A percentile compares a stretch with the other conserved stretches of the same genome.
These are phyloP conservation scores for Bos taurus DNA, from an alignment of 2,113 vertebrate species.

Conservation along the genomic window DNA sequence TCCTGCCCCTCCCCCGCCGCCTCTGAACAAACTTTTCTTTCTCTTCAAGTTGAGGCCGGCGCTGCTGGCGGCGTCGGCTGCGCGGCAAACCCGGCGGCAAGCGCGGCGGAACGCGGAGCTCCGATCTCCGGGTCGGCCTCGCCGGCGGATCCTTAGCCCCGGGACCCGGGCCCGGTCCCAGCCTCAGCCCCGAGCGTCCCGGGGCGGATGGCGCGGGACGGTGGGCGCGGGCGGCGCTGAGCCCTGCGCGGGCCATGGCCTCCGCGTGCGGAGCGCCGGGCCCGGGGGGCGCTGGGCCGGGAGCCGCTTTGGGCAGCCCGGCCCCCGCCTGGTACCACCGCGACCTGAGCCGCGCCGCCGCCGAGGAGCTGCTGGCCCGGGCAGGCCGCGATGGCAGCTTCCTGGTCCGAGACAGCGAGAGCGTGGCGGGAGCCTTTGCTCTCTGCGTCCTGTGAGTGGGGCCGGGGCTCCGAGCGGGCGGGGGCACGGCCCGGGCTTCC, in stretches of 20 bases:
- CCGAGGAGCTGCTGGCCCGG: conserved; percentile 91
- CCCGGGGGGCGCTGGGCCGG: not conserved
- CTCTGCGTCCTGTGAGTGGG: conserved; percentile 92
- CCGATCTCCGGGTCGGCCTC: not conserved
- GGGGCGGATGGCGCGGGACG: conserved; percentile 15
- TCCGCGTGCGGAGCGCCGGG: conserved; percentile 71
- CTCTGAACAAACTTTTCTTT: conserved; percentile 74
- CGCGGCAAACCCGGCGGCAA: not conserved
- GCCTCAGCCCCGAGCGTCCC: not conserved
- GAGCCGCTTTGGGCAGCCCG: conserved; percentile 72
- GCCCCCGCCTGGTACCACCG: conserved; percentile 93
- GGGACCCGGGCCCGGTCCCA: not conserved
- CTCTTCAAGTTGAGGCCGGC: conserved; percentile 63
- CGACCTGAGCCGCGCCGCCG: conserved; percentile 93
- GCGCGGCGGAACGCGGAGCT: not conserved
- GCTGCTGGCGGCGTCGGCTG: conserved; percentile 62
- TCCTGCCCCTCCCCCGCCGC: conserved; percentile 62
- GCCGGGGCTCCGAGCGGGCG: not conserved
- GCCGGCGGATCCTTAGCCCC: not conserved
- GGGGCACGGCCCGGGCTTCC: not conserved
- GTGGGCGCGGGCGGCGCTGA: conserved; percentile 19
- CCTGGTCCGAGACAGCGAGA: conserved; percentile 96
- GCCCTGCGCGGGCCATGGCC: conserved; percentile 77
- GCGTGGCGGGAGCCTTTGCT: conserved; percentile 92
- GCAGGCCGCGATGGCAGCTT: conserved; percentile 94